Evolutionary conservation across 2,888 invertebrate genomes (phyloP), one percentile per base, ranked within the genome.

Genomic region (Phymatocera aterrima): DNA sequence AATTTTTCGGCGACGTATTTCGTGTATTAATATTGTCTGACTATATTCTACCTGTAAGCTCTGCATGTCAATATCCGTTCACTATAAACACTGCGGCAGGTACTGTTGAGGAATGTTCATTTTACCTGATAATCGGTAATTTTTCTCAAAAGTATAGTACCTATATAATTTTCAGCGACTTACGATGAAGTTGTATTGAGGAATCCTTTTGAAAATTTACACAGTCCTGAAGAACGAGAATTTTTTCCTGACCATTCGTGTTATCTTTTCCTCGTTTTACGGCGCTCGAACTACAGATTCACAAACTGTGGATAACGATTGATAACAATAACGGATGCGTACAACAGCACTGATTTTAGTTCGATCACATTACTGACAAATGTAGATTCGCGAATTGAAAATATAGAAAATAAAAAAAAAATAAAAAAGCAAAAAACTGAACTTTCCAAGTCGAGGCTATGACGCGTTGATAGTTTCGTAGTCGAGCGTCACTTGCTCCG

Each of bases 381-480:
- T 24, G 10, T 28, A 57, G 24, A 24, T 54, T 28, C 54, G 24
- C 24, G 21, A 64, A 21, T 34, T 64, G 18, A 64, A 46, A 43
- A 10, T n/a, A 28, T 1, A 46, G 28, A 43, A 40, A 24, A 68
- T 5, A 51, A 51, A 3, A 54, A 54, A 21, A 18, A 21, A 54
- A 54, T 18, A 54, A 54, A 54, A 3, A 28, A 28, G 10, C 8
- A 31, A 31, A 61, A 61, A 10, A 61, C 15, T 24, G n/a, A n/a
- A 64, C 46, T 72, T 72, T 34, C 8, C 18, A 72, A 48, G 34
- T 51, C 34, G 72, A 10, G 51, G 18, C 31, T 72, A n/a, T 72
- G 72, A 72, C 51, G 34, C n/a, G n/a, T n/a, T n/a, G 48, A 18
- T 51, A 43, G 21, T 51, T 57, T 57, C 75, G 57, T 75, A 60